Evolutionary conservation across 2,797 vertebrate species (phyloP), one percentile per base, ranked within the genome.

Genomic region (Psittacula derbiana): DNA sequence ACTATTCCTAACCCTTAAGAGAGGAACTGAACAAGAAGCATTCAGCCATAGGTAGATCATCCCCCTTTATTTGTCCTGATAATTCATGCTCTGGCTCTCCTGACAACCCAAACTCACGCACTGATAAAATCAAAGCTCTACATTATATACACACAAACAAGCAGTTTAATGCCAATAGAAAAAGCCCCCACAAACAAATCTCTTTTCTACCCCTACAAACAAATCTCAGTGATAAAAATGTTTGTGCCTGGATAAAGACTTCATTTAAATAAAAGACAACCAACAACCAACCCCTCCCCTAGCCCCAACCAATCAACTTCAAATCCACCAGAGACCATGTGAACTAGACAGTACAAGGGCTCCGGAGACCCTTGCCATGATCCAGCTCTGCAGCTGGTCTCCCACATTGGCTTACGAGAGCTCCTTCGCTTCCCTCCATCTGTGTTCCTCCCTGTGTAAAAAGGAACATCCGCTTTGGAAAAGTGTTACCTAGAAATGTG

Each of bases 231-330:
- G 18, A 31, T 16, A 69, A n/a, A 36, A 36, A 58, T 36, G n/a
- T 36, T 16, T 58, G 23, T 36, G 55, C 23, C 55, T 58, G 33
- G 10, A 24, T 58, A 11, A 36, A 58, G n/a, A 25, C n/a, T 58
- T 58, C 11, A 58, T 36, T 58, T 36, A 36, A 36, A 16, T 24
- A 58, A 36, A 57, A 36, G n/a, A 36, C 33, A 36, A 36, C 20
- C 55, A 57, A 57, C 9, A 33, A 57, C 21, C 15, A 58, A 11
- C n/a, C 33, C 55, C 55, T 58, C 15, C n/a, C 8, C 12, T 15
- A 86, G n/a, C 9, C 5, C 8, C 10, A 71, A 3, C 1, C 4
- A 57, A 47, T 2, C 17, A n/a, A 20, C 44, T 67, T 38, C 1
- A 80, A 83, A 43, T 13, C 9, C 11, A 31, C 3, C 25, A 61